These are phyloP conservation scores for Hydractinia echinata DNA, from an alignment of 30 jellyfish, hydroid and myxozoan genomes.

Conservation along the genomic window DNA sequence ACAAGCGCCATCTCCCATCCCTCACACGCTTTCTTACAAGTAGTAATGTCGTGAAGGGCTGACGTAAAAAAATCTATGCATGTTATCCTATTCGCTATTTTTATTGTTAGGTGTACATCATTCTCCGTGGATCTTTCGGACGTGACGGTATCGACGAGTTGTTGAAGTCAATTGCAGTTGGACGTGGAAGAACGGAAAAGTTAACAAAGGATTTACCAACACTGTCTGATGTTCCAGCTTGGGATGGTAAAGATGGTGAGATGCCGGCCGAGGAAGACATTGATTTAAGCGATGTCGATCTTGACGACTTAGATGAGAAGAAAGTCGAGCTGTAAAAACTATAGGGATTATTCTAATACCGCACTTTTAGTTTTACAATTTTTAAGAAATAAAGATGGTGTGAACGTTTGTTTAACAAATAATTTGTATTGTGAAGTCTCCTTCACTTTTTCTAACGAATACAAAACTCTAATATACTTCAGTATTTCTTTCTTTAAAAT, in stretches of 20 bases:
- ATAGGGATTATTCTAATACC: too few relatives aligned
- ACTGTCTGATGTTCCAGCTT: conserved; percentile 43
- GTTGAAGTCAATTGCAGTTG: conserved; percentile 68
- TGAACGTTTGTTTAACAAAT: too few relatives aligned
- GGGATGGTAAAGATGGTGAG: conserved; percentile 98
- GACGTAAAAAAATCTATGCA: background rate
- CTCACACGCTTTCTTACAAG: too few relatives aligned
- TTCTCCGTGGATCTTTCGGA: conserved; percentile 67
- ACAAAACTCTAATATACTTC: too few relatives aligned
- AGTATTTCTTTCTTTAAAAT: too few relatives aligned
- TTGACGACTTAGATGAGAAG: conserved; percentile 46
- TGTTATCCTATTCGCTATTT: background rate
- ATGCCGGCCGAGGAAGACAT: conserved; percentile 76
- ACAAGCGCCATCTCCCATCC: too few relatives aligned
- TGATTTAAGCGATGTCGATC: conserved; percentile 56
- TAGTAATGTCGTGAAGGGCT: too few relatives aligned
- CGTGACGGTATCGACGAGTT: conserved; percentile 77
- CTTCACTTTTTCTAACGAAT: too few relatives aligned
- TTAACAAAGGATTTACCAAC: conserved; percentile 63
- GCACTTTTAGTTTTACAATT: too few relatives aligned
- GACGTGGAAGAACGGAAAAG: conserved; percentile 90
- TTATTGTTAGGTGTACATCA: conserved; percentile 37
- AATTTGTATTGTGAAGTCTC: too few relatives aligned
- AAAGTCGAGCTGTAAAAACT: conserved; percentile 55
- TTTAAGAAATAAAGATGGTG: too few relatives aligned